Conservation (phyloP, 2,888 invertebrate species). For the Sussaba pulchella region DNA sequence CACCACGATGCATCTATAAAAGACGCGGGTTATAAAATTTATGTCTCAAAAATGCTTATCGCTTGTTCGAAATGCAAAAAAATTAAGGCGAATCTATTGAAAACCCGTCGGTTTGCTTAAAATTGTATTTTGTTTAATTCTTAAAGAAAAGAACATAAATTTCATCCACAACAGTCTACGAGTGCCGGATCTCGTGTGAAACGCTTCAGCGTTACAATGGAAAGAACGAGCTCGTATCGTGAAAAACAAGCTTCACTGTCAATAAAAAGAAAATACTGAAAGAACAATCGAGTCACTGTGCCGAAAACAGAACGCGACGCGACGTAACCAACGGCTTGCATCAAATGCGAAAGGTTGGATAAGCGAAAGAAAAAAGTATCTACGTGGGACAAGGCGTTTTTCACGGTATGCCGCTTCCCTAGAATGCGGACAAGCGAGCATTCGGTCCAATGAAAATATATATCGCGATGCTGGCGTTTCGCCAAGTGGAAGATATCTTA, state of each 20-base stretch:
- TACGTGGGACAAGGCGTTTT: conserved; percentile 67
- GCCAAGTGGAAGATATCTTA: conserved; percentile 73
- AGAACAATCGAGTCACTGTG: conserved; percentile 39
- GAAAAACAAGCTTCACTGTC: conserved; percentile 35
- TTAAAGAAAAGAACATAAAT: conserved; percentile 13
- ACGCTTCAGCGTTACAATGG: conserved; percentile 25
- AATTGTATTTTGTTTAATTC: background rate
- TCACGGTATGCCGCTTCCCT: conserved; percentile 73
- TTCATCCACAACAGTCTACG: background rate
- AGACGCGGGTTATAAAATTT: too few relatives aligned
- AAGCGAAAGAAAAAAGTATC: conserved; percentile 54
- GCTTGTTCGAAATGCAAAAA: too few relatives aligned
- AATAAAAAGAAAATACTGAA: conserved; percentile 44
- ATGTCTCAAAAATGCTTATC: too few relatives aligned
- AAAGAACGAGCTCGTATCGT: conserved; percentile 10
- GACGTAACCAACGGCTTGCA: conserved; percentile 47
- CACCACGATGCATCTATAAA: too few relatives aligned
- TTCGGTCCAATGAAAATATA: conserved; percentile 46
- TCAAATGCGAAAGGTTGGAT: conserved; percentile 46
- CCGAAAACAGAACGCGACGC: conserved; percentile 50
- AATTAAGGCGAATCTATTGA: background rate
- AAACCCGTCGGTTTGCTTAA: background rate
- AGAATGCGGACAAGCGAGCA: conserved; percentile 67
- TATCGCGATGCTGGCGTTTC: conserved; percentile 67
- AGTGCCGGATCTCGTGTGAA: conserved; percentile 10